phyloP scores from a whole-genome alignment of 2,888 invertebrate species.

The Ormyrus thymus region DNA sequence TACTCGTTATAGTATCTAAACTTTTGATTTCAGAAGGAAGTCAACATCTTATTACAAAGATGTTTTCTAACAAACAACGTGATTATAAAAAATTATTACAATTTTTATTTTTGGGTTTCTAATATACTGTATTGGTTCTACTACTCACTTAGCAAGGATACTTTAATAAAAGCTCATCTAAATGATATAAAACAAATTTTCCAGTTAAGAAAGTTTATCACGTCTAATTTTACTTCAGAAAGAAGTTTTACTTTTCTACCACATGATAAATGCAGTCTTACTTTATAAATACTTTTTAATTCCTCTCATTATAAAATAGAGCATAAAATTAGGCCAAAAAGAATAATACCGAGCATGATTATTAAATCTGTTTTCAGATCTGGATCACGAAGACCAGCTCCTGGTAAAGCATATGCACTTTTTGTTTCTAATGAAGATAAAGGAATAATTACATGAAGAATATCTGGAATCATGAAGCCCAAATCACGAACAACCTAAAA shows the following conservation, averaged over 20 bases:
- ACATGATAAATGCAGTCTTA: conserved; percentile 38
- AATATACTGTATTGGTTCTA: conserved; percentile 41
- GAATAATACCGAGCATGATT: conserved; percentile 68
- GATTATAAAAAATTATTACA: conserved; percentile 30
- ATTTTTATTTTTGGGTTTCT: conserved; percentile 30
- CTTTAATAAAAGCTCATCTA: conserved; percentile 27
- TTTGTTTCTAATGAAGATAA: conserved; percentile 74
- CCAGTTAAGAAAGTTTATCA: conserved; percentile 24
- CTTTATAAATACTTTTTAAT: conserved; percentile 49
- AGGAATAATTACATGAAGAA: conserved; percentile 80
- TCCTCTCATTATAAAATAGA: conserved; percentile 62
- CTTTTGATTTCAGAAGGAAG: conserved; percentile 44
- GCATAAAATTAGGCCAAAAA: conserved; percentile 70
- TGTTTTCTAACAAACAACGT: conserved; percentile 17
- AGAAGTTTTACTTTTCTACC: conserved; percentile 15
- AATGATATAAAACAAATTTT: conserved; percentile 21
- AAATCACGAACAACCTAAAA: conserved; percentile 79
- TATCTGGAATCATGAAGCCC: conserved; percentile 82
- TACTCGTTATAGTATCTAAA: conserved; percentile 29
- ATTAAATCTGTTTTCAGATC: conserved; percentile 68
- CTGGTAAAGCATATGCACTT: conserved; percentile 66
- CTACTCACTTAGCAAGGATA: conserved; percentile 33
- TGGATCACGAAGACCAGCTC: conserved; percentile 64
- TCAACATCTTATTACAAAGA: conserved; percentile 27
- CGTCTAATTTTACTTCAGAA: conserved; percentile 22